Evolutionary conservation across 2,888 invertebrate species (phyloP).

Genomic region (Ecdyonurus torrentis): DNA sequence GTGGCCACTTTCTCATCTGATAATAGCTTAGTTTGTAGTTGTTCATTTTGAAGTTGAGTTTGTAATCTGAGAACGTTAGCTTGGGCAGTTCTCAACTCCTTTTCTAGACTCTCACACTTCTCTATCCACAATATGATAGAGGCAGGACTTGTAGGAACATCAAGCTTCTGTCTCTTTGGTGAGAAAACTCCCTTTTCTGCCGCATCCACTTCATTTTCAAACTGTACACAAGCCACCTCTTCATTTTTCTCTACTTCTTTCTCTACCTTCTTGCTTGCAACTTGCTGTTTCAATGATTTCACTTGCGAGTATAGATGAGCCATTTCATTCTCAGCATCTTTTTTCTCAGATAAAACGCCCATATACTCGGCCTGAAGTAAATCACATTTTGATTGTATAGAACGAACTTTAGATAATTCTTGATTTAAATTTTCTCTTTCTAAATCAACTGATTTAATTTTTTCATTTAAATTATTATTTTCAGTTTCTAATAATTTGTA

Average conservation of each 20-base stretch:
- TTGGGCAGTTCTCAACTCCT: neutral
- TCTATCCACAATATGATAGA: neutral
- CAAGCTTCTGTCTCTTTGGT: neutral
- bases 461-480: neutral
- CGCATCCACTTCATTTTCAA: slow-evolving; percentile 5
- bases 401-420: neutral
- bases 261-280: too few species aligned
- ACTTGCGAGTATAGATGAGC: neutral
- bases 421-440: neutral
- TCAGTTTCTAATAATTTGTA: neutral
- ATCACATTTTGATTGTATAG: neutral
- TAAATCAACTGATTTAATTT: neutral
- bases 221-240: neutral
- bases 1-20: neutral
- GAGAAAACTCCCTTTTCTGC: neutral
- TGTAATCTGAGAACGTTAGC: neutral
- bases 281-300: neutral
- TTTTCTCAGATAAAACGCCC: slow-evolving; percentile 1
- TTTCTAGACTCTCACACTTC: neutral
- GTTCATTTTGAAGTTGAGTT: neutral
- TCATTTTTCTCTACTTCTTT: neutral
- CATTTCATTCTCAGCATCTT: neutral
- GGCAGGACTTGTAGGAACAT: neutral
- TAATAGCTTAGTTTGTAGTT: neutral
- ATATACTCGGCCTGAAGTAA: neutral